phyloP scores from a whole-genome alignment of 1,140 invertebrate species.

The Heterodera schachtii region DNA sequence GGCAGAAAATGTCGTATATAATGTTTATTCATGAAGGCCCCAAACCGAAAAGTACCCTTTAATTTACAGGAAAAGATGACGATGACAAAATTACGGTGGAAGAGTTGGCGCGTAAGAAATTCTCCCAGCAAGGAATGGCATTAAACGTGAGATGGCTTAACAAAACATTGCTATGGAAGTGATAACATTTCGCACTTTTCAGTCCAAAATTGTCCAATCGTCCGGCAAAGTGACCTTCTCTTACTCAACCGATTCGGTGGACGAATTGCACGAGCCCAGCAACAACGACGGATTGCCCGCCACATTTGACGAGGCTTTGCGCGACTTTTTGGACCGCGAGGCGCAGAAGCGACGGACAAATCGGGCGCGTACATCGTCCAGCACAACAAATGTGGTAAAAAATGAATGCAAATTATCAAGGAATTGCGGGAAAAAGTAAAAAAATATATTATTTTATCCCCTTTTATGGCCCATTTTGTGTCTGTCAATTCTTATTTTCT shows the following conservation, averaged over 20 bases:
- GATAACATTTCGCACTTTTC: no score
- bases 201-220: background rate
- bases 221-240: background rate
- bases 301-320: conserved; percentile 24
- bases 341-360: background rate
- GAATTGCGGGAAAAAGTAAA: no score
- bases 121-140: background rate
- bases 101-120: conserved; percentile 13
- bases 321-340: conserved; percentile 12
- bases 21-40: no score
- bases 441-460: no score
- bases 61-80: background rate
- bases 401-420: background rate
- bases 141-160: background rate
- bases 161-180: no score
- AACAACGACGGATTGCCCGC: conserved; percentile 13
- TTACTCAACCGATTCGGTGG: background rate
- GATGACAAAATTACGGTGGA: background rate
- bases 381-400: background rate
- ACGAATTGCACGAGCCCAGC: background rate
- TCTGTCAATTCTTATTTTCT: background rate
- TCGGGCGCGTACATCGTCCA: background rate
- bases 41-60: no score
- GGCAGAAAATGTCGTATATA: no score
- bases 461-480: background rate